Conservation (phyloP, 23 tunicate species). For the Trididemnum clinides region DNA sequence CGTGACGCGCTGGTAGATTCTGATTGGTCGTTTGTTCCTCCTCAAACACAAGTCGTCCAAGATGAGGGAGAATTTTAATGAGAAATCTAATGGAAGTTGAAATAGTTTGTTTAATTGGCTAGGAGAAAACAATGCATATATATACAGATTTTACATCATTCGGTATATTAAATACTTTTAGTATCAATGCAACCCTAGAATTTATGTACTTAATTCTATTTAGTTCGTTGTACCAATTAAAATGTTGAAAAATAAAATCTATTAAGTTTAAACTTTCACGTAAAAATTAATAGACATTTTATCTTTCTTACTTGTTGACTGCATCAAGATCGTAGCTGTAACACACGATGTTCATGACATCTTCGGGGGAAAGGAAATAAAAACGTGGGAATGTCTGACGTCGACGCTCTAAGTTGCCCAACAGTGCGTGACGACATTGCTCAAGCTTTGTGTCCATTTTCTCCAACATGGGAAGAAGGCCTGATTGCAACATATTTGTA, state of each 20-base stretch:
- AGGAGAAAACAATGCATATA: too few species aligned
- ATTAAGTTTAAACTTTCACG: too few species aligned
- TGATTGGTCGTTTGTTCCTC: conserved; percentile 38
- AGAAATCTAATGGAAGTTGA: conserved; percentile 83
- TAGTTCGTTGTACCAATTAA: too few species aligned
- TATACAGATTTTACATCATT: too few species aligned
- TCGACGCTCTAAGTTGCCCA: conserved; percentile 91
- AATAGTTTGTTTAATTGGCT: too few species aligned
- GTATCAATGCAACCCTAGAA: too few species aligned
- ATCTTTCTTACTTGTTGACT: conserved; percentile 81
- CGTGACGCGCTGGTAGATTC: conserved; percentile 45
- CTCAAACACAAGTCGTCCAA: conserved; percentile 69
- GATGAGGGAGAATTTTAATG: conserved; percentile 73
- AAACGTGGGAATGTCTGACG: conserved; percentile 87
- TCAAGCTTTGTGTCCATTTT: conserved; percentile 92
- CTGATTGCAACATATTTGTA: too few species aligned
- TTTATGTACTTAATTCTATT: too few species aligned
- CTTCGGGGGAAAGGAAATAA: conserved; percentile 91
- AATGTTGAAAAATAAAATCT: too few species aligned
- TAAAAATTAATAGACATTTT: not conserved
- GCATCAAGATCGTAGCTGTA: conserved; percentile 83
- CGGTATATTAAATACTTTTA: too few species aligned
- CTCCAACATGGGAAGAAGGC: conserved; percentile 85
- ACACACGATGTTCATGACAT: conserved; percentile 90
- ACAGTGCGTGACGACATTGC: conserved; percentile 87